Conservation (phyloP, 2,113 vertebrate species). For the Turdus rufiventris region DNA sequence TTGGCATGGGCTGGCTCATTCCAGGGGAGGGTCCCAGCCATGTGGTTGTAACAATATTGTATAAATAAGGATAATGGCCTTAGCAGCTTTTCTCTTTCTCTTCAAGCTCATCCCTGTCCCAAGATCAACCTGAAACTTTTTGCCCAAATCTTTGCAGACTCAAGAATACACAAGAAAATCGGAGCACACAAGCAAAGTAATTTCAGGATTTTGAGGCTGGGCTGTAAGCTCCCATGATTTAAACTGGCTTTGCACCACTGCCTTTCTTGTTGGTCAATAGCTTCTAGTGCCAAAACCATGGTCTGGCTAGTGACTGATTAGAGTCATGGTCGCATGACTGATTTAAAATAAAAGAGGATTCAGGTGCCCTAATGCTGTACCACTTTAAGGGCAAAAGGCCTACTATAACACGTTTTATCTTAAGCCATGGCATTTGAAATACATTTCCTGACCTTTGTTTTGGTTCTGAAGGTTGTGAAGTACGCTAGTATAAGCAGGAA, state of each 20-base stretch:
- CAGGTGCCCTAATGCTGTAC: constrained; percentile 21
- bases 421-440: not conserved
- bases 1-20: not conserved
- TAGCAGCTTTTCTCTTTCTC: not conserved
- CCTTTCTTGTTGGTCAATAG: not conserved
- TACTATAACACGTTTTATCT: not conserved
- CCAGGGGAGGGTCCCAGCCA: constrained; percentile 2
- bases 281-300: not conserved
- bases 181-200: not conserved
- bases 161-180: not conserved
- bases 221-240: not conserved
- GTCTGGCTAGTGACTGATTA: not conserved
- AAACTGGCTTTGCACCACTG: not conserved
- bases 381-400: constrained; percentile 2
- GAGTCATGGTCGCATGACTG: not conserved
- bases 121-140: not conserved
- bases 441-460: constrained; percentile 29
- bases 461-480: not conserved
- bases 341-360: constrained; percentile 48
- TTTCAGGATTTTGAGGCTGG: not conserved
- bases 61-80: constrained; percentile 33
- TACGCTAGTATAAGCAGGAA: not conserved
- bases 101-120: not conserved
- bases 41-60: not conserved
- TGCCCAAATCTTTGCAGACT: not conserved